A percentile compares a stretch with the other conserved stretches of the same genome.
phyloP scores from a whole-genome alignment of 1,140 invertebrate species.

The Ips nitidus region DNA sequence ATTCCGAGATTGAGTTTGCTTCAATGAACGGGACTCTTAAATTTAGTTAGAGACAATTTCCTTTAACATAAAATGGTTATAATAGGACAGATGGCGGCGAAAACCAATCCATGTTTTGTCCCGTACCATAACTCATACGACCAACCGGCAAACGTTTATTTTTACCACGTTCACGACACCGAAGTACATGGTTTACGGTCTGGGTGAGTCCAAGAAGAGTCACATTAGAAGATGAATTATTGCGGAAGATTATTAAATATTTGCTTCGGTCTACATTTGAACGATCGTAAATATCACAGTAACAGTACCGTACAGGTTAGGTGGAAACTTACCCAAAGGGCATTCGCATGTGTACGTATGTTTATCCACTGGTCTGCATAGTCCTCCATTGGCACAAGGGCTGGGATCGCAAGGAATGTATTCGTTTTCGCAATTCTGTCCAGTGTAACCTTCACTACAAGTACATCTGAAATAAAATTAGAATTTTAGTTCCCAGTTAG shows the following conservation, averaged over 20 bases:
- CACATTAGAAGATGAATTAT: constrained; percentile 25
- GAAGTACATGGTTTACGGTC: constrained; percentile 13
- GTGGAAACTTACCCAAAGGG: constrained; percentile 70
- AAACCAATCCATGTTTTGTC: too few relatives aligned
- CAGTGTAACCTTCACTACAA: constrained; percentile 85
- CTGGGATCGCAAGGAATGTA: constrained; percentile 90
- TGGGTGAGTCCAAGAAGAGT: constrained; percentile 15
- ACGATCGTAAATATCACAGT: constrained; percentile 10
- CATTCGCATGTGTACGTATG: constrained; percentile 84
- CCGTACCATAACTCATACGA: neutral
- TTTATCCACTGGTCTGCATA: constrained; percentile 72
- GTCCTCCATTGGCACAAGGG: constrained; percentile 86
- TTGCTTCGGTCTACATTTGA: constrained; percentile 19
- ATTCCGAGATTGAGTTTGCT: too few relatives aligned
- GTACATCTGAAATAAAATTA: constrained; percentile 71
- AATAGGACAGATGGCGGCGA: too few relatives aligned
- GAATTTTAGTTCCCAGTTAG: neutral
- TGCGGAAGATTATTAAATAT: constrained; percentile 26
- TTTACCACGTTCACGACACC: constrained; percentile 15
- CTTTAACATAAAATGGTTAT: too few relatives aligned
- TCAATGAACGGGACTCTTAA: too few relatives aligned
- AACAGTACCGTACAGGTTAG: neutral
- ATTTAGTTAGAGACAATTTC: too few relatives aligned
- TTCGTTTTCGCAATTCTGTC: constrained; percentile 84
- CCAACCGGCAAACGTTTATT: constrained; percentile 3